Conservation (phyloP, 2,888 invertebrate species). For the Caenorhabditis doughertyi region DNA sequence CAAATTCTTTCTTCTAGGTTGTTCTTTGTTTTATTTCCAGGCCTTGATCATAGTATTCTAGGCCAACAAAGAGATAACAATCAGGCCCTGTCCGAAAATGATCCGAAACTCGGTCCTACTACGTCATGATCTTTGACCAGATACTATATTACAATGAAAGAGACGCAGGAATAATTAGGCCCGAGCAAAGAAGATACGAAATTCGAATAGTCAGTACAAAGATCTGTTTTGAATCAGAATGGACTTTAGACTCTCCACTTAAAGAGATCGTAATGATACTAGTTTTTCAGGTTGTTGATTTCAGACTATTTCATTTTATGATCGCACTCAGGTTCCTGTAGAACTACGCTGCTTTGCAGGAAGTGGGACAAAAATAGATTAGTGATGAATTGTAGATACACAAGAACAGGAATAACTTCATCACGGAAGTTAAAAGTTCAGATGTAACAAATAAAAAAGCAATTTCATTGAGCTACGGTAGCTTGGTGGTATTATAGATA, state of each 20-base stretch:
- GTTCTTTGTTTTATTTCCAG: slow-evolving; percentile 35
- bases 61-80: slow-evolving; percentile 39
- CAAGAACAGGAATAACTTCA: no score
- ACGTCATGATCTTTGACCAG: slow-evolving; percentile 59
- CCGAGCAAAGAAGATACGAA: slow-evolving; percentile 38
- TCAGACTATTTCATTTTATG: no score
- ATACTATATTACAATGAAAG: slow-evolving; percentile 5
- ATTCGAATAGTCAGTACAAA: slow-evolving; percentile 15
- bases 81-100: slow-evolving; percentile 33
- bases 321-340: no score
- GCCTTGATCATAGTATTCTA: slow-evolving; percentile 3
- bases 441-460: no score
- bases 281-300: not conserved
- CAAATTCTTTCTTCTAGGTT: slow-evolving; percentile 20
- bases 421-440: no score
- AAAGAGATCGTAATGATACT: not conserved
- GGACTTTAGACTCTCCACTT: not conserved
- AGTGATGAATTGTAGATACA: no score
- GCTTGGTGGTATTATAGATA: no score
- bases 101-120: slow-evolving; percentile 41
- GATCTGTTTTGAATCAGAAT: slow-evolving; percentile 27
- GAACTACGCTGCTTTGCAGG: no score
- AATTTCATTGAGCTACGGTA: no score
- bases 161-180: slow-evolving; percentile 37
- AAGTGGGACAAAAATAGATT: no score